phyloP scores from a whole-genome alignment of 2,797 vertebrate genomes.

The Luscinia luscinia region DNA sequence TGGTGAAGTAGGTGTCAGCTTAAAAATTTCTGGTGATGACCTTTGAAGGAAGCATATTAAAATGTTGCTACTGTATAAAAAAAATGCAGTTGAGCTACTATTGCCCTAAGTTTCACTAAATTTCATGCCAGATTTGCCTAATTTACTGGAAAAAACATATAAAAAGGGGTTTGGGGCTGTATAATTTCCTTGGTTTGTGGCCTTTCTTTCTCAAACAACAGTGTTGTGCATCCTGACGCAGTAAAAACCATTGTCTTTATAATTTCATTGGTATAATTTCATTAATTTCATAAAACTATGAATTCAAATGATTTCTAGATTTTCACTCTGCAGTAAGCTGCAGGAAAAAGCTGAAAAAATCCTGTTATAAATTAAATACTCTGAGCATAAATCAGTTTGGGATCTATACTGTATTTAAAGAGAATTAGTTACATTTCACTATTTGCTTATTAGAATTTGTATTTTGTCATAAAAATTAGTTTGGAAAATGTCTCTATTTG shows the following conservation, averaged over 20 bases:
- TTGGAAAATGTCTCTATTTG: background rate
- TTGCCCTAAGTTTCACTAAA: background rate
- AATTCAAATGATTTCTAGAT: background rate
- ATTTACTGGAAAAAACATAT: background rate
- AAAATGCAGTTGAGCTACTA: background rate
- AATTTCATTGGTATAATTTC: background rate
- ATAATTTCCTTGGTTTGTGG: background rate
- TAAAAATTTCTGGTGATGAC: background rate
- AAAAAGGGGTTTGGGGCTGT: accelerated
- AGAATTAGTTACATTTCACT: background rate
- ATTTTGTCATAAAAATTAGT: background rate
- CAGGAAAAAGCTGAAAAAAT: background rate
- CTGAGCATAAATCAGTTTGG: background rate
- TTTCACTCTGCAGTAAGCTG: background rate
- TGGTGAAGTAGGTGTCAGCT: background rate
- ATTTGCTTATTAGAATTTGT: background rate
- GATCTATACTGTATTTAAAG: background rate
- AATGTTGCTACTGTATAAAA: background rate
- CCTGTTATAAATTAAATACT: background rate
- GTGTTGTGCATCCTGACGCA: background rate
- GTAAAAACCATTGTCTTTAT: background rate
- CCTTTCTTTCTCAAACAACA: background rate
- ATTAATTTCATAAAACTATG: background rate
- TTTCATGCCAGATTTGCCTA: background rate
- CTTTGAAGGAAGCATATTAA: background rate